Base-by-base conservation (phyloP, 1,140 invertebrate genomes). In the Caenorhabditis inopinata region DNA sequence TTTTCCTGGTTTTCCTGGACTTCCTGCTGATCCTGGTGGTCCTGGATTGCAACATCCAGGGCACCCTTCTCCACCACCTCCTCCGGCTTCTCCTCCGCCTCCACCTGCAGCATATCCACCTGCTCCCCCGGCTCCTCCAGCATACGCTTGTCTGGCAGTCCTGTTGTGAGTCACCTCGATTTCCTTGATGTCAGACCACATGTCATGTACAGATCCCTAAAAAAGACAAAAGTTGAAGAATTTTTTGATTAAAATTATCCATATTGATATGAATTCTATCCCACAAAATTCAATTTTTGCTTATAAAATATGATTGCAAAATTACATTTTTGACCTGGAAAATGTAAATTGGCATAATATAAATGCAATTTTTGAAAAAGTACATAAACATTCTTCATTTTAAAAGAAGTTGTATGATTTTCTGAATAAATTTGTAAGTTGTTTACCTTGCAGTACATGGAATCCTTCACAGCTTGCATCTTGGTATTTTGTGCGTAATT, bases 121-220 rank as follows among this genome's bases (percentile, higher is more conserved):
- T 14, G 46, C 38, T 2, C 45, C 47, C 5, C 76, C 47, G n/a
- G 48, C 51, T 58, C 51, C 51, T 58, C 51, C 51, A 9, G 49
- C 53, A 79, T 81, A 74, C 21, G 80, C 82, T 38, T 82, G 73
- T 81, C 82, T 83, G 32, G 76, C 76, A 48, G 82, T 83, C 48
- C 82, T 74, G 81, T 83, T 83, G 14, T 49, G 53, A 14, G 80
- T 78, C 38, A 87, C 76, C 1, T 86, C 86, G 45, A 88, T 83
- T 18, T 78, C 82, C 73, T 88, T 87, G 42, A 87, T 86, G 35
- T 87, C 86, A 18, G 86, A 84, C 86, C 86, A 87, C 75, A 87
- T 87, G 38, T 87, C 86, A 38, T 86, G 87, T 14, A 87, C 87
- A 6, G 87, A 87, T 68, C 58, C 58, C 58, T 68, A 14, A 42